Base-by-base conservation (phyloP, 1,140 invertebrate genomes). In the Matsumurasca onukii region DNA sequence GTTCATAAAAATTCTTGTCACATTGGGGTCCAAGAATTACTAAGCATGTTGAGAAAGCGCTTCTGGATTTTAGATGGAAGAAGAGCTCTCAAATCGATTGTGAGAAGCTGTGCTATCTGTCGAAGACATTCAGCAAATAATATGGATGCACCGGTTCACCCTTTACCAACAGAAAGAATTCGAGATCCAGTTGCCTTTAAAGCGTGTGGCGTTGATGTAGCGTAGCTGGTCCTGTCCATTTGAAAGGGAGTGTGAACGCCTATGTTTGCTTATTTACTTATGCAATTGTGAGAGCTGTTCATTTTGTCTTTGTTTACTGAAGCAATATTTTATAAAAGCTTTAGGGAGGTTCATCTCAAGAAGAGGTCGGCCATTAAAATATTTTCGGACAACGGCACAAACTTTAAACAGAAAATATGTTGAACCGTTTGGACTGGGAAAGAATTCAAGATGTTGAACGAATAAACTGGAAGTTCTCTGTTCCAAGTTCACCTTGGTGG, bases 391-490 rank as follows among this genome's bases (percentile, higher is more conserved):
- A 81, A 82, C 65, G 80, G 76, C 0, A 77, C 72, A 5, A 80
- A 78, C 69, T 80, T 80, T 64, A 65, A 2, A 59, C 72, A 25
- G 59, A 70, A 45, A 79, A 78, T 65, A 31, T 67, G 31, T 75
- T 78, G 5, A 63, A n/a, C 45, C 66, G 65, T 31, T 25, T 79
- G 17, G 72, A 80, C 68, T 79, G 76, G 75, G 55, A 71, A 17
- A 27, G 49, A 31, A 71, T 77, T 9, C 20, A 24, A 5, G 24
- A 70, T 1, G 71, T 63, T 0, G 55, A 70, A 67, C 49, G 71
- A 55, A 81, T 80, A 29, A 51, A 74, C 9, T 81, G 78, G 77
- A 72, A 74, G n/a, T 80, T 82, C 70, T 80, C 78, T 72, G 78
- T 78, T 0, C 77, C 80, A 13, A 69, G 73, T 12, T 75, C 79